phyloP scores from a whole-genome alignment of 2,113 vertebrate species.

The Python bivittatus region DNA sequence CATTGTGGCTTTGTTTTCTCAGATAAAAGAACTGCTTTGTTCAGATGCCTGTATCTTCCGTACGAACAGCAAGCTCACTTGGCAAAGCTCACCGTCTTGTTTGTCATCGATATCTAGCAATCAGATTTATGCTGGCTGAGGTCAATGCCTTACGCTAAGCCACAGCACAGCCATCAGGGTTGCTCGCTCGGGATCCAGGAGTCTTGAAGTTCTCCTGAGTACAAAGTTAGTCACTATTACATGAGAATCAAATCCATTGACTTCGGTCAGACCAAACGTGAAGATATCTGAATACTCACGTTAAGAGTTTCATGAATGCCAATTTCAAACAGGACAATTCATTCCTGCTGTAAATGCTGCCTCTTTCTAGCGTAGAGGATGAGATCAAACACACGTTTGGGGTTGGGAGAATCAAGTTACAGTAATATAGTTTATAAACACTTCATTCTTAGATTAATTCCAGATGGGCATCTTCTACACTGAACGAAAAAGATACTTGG shows the following conservation, averaged over 20 bases:
- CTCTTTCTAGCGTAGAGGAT: background rate
- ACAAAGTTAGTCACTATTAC: background rate
- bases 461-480: background rate
- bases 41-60: background rate
- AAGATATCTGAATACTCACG: background rate
- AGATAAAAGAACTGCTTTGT: background rate
- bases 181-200: background rate
- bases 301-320: background rate
- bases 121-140: background rate
- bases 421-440: background rate
- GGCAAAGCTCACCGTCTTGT: background rate
- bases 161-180: background rate
- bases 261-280: background rate
- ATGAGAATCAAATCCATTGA: background rate
- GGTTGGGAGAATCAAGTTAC: background rate
- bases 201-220: background rate
- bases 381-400: background rate
- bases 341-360: background rate
- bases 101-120: background rate
- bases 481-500: background rate
- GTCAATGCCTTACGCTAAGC: background rate
- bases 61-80: background rate
- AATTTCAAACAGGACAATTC: background rate
- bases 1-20: background rate
- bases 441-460: background rate